A percentile compares a stretch with the other conserved stretches of the same genome.
Evolutionary conservation across 2,797 vertebrate species (phyloP).

Genomic region (Siniperca undulata): DNA sequence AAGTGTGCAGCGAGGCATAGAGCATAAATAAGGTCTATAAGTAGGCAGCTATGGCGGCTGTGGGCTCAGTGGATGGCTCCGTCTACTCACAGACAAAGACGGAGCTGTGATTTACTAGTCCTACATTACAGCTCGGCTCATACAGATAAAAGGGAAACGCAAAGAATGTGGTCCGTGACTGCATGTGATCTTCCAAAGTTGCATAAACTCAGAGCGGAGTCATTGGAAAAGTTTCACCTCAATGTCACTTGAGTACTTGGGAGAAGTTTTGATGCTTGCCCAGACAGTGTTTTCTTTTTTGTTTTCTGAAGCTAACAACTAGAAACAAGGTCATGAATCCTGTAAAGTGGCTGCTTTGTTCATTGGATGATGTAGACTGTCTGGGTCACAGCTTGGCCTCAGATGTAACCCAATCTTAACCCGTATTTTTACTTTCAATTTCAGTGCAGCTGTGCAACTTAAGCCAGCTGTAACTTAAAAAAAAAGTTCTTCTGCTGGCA

Average conservation of each 20-base stretch:
- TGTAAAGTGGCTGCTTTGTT: constrained; percentile 66
- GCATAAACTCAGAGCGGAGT: constrained; percentile 54
- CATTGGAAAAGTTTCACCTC: constrained; percentile 62
- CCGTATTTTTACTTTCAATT: constrained; percentile 70
- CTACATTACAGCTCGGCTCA: constrained; percentile 63
- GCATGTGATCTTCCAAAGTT: constrained; percentile 58
- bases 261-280: constrained; percentile 50
- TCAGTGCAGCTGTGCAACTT: constrained; percentile 58
- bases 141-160: constrained; percentile 71
- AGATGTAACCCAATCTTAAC: constrained; percentile 65
- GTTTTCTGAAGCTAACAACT: constrained; percentile 52
- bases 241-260: constrained; percentile 45
- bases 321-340: constrained; percentile 63
- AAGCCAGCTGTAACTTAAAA: constrained; percentile 22
- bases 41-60: constrained; percentile 78
- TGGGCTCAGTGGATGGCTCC: constrained; percentile 71
- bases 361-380: constrained; percentile 56
- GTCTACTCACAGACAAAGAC: constrained; percentile 79
- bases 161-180: constrained; percentile 63
- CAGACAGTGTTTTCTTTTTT: constrained; percentile 36
- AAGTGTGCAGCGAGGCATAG: constrained; percentile 81
- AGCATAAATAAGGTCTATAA: constrained; percentile 85
- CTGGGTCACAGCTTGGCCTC: constrained; percentile 57
- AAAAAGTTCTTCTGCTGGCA: constrained; percentile 19
- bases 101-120: constrained; percentile 77